phyloP scores from a whole-genome alignment of 2,113 vertebrate genomes.

The Chaetops frenatus region DNA sequence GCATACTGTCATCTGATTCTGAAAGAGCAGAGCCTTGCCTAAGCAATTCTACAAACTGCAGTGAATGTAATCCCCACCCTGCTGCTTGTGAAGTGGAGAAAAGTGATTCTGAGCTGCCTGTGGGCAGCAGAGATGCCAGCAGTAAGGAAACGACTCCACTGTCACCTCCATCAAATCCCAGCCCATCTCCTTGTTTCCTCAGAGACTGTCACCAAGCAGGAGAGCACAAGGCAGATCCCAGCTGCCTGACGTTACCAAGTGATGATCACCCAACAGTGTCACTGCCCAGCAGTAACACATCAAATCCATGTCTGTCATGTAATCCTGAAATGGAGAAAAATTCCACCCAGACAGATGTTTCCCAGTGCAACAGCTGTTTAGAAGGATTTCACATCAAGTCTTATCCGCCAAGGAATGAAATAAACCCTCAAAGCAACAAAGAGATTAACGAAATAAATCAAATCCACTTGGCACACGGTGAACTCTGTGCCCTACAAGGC shows the following conservation, averaged over 20 bases:
- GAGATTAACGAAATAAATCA: conserved; percentile 58
- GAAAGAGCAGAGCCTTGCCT: conserved; percentile 8
- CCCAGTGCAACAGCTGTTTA: conserved; percentile 37
- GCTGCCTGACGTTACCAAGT: background rate
- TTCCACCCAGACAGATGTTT: conserved; percentile 14
- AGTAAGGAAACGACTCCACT: conserved; percentile 30
- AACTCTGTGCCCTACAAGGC: conserved; percentile 79
- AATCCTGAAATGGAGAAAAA: background rate
- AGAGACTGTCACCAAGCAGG: conserved; percentile 26
- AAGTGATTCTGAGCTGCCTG: background rate
- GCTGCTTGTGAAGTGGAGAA: background rate
- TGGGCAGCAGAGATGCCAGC: conserved; percentile 39
- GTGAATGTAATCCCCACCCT: background rate
- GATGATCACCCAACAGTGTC: background rate
- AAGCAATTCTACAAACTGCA: conserved; percentile 5
- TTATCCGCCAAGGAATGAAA: conserved; percentile 50
- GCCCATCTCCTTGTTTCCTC: background rate
- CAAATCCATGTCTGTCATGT: background rate
- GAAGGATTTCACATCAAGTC: conserved; percentile 41
- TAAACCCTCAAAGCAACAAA: conserved; percentile 23
- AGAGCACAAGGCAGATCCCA: background rate
- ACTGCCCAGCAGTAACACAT: background rate
- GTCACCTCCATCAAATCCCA: conserved; percentile 46
- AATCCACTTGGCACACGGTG: conserved; percentile 58
- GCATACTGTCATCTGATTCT: background rate